phyloP scores from a whole-genome alignment of 2,797 vertebrate species.

The Amphiprion clarkii region DNA sequence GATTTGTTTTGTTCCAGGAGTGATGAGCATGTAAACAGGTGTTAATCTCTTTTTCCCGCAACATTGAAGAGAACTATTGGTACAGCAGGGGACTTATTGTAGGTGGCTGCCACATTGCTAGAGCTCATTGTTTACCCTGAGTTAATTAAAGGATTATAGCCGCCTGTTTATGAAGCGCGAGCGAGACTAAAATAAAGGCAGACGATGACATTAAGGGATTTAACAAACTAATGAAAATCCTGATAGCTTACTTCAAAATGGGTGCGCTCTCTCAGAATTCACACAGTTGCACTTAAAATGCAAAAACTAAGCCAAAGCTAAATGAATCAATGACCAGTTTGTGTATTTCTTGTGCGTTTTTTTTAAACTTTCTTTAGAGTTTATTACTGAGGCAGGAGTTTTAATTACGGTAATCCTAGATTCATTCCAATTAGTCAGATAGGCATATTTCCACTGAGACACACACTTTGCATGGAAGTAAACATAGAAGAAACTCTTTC shows the following conservation, averaged over 20 bases:
- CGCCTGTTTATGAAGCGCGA: conserved; percentile 36
- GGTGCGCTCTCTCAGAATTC: neutral
- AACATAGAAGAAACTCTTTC: neutral
- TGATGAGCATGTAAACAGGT: conserved; percentile 42
- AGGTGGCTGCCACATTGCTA: conserved; percentile 34
- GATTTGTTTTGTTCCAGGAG: conserved; percentile 21
- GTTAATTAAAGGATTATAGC: conserved; percentile 67
- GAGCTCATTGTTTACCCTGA: conserved; percentile 56
- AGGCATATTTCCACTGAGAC: neutral
- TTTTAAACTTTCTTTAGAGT: neutral
- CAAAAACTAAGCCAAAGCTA: neutral
- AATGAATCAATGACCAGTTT: neutral
- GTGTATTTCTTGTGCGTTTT: neutral
- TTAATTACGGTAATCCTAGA: neutral
- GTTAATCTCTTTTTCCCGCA: conserved; percentile 50
- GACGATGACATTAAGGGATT: neutral
- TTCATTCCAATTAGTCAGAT: neutral
- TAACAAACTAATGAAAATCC: conserved; percentile 14
- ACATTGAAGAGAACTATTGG: conserved; percentile 24
- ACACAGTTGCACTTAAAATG: neutral
- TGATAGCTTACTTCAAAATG: neutral
- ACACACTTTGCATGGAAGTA: neutral
- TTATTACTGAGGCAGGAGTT: conserved; percentile 4
- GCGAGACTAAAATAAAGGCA: conserved; percentile 24
- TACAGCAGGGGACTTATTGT: conserved; percentile 47